These are phyloP conservation scores for Seriola dumerili DNA, from an alignment of 2,113 vertebrate genomes.

Conservation along the genomic window DNA sequence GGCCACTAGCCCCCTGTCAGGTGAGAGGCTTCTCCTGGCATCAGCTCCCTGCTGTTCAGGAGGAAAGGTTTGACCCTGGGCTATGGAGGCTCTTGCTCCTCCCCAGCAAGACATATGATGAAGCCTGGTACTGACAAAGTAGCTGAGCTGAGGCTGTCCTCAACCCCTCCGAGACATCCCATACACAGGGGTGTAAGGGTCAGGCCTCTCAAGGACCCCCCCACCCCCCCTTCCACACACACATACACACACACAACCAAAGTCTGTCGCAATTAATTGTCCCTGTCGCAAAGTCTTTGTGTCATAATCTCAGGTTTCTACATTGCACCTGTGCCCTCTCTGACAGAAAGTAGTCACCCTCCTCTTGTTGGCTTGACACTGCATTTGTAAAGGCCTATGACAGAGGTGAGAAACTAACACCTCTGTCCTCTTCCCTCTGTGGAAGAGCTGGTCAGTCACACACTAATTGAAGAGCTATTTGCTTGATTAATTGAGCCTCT, in stretches of 20 bases:
- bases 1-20: slow-evolving; percentile 45
- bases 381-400: slow-evolving; percentile 46
- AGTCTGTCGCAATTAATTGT: slow-evolving; percentile 74
- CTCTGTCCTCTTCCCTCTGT: slow-evolving; percentile 6
- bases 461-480: slow-evolving; percentile 68
- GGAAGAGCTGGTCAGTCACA: slow-evolving; percentile 41
- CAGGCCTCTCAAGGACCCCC: slow-evolving; percentile 53
- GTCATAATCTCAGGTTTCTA: slow-evolving; percentile 67
- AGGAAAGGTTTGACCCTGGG: slow-evolving; percentile 33
- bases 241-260: slow-evolving; percentile 5
- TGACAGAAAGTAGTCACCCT: slow-evolving; percentile 59
- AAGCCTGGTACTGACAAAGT: slow-evolving; percentile 38
- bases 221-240: neutral
- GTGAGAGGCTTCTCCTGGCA: slow-evolving; percentile 35
- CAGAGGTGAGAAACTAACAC: slow-evolving; percentile 26
- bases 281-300: slow-evolving; percentile 67
- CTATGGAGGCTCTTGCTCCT: slow-evolving; percentile 2
- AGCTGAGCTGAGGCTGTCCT: slow-evolving; percentile 32
- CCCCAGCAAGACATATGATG: slow-evolving; percentile 18
- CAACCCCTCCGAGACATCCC: slow-evolving; percentile 43
- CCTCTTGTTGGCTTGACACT: slow-evolving; percentile 52
- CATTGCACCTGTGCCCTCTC: slow-evolving; percentile 53
- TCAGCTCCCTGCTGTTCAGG: slow-evolving; percentile 8
- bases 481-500: slow-evolving; percentile 72
- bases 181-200: slow-evolving; percentile 46